A percentile compares a stretch with the other conserved stretches of the same genome.
Conservation (phyloP, 2,113 vertebrate genomes). For the Psittacus erithacus region DNA sequence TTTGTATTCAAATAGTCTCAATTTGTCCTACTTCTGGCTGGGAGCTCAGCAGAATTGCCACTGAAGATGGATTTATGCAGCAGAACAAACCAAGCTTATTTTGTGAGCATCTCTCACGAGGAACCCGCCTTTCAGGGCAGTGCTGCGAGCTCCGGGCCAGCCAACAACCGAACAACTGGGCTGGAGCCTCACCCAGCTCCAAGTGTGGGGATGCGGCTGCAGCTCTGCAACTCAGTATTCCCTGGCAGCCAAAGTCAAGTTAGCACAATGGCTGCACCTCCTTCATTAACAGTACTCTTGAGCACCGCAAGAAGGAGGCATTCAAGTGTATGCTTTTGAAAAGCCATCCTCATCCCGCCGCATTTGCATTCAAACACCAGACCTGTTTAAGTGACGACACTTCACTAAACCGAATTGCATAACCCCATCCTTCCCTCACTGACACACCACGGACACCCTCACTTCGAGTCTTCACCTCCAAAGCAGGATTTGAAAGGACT, state of each 20-base stretch:
- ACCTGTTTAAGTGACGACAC: slow-evolving; percentile 44
- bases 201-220: background rate
- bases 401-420: background rate
- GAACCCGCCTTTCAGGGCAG: background rate
- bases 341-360: background rate
- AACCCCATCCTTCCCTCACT: background rate
- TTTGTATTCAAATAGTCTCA: background rate
- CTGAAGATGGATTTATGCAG: background rate
- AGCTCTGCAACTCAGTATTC: slow-evolving; percentile 22
- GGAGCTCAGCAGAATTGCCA: background rate
- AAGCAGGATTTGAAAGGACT: background rate
- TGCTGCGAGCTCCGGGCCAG: background rate
- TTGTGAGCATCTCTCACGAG: background rate
- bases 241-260: background rate
- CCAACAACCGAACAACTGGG: background rate
- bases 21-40: background rate
- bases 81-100: background rate
- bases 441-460: background rate
- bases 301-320: slow-evolving; percentile 12
- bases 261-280: background rate
- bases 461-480: background rate
- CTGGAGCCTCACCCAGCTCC: background rate
- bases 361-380: slow-evolving; percentile 75
- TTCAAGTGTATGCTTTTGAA: slow-evolving; percentile 58
- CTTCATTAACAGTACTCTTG: slow-evolving; percentile 16